Conservation (phyloP, 1,140 invertebrate species). For the Bombus turneri region DNA sequence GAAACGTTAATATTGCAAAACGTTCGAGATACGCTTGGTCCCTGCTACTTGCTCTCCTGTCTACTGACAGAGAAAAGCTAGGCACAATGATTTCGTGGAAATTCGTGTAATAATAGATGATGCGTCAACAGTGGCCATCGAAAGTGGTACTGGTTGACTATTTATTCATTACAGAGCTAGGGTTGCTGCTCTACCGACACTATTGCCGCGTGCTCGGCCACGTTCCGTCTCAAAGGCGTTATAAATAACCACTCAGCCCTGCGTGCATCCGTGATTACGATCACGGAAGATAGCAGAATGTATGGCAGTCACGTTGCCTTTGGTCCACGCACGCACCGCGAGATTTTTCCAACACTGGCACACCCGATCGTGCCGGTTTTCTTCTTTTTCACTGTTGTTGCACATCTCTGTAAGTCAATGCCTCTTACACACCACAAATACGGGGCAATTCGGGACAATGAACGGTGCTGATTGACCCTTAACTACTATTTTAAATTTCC, state of each 20-base stretch:
- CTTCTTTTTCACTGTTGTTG: background rate
- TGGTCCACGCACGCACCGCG: constrained; percentile 43
- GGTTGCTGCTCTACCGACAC: constrained; percentile 6
- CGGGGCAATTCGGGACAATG: background rate
- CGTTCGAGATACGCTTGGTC: background rate
- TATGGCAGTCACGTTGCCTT: constrained; percentile 54
- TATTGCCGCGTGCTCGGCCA: constrained; percentile 36
- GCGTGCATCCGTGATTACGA: constrained; percentile 62
- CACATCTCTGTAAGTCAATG: background rate
- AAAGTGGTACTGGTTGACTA: constrained; percentile 18
- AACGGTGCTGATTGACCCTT: background rate
- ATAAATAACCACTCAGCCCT: constrained; percentile 62
- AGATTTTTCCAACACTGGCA: constrained; percentile 22
- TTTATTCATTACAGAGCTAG: constrained; percentile 27
- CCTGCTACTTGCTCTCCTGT: background rate
- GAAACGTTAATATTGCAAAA: background rate
- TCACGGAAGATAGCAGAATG: constrained; percentile 65
- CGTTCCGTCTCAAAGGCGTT: constrained; percentile 62
- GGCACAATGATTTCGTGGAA: constrained; percentile 2
- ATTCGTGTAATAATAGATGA: constrained; percentile 1
- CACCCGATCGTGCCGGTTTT: background rate
- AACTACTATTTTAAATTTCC: background rate
- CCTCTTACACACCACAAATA: background rate
- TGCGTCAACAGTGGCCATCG: constrained; percentile 18
- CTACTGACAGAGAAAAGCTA: background rate